Percentiles rank a stretch among this genome's conserved stretches.
Conservation (phyloP, 2,797 vertebrate genomes). For the Graptemys geographica region DNA sequence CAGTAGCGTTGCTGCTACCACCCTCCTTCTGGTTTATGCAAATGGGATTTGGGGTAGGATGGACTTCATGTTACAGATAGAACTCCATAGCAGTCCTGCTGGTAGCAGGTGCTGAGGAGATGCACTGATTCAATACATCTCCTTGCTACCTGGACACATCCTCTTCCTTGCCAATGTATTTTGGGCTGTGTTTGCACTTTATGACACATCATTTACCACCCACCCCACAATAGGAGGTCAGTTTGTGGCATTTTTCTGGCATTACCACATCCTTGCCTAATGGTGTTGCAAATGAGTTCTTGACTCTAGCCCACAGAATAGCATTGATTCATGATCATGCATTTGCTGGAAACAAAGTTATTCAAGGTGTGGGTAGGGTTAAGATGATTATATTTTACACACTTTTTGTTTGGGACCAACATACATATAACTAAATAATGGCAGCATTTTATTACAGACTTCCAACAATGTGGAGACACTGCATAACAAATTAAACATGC, state of each 20-base stretch:
- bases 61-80: background rate
- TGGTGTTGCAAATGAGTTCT: background rate
- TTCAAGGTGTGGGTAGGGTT: background rate
- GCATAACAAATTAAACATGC: background rate
- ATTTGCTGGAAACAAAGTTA: background rate
- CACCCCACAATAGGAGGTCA: background rate
- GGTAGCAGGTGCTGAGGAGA: background rate
- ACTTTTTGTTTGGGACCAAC: constrained; percentile 11
- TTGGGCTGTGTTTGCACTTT: background rate
- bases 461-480: background rate
- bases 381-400: background rate
- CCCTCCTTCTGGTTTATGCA: background rate
- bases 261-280: background rate
- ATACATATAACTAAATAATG: constrained; percentile 13
- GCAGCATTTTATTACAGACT: background rate
- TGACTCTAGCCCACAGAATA: background rate
- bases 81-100: background rate
- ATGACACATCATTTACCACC: background rate
- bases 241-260: background rate
- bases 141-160: rapidly evolving
- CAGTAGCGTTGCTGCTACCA: background rate
- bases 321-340: background rate
- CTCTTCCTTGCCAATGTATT: background rate
- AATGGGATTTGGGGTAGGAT: background rate
- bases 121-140: background rate